These are phyloP conservation scores for Meriones psammophilus DNA, from an alignment of 2,797 vertebrate species.

Conservation along the genomic window DNA sequence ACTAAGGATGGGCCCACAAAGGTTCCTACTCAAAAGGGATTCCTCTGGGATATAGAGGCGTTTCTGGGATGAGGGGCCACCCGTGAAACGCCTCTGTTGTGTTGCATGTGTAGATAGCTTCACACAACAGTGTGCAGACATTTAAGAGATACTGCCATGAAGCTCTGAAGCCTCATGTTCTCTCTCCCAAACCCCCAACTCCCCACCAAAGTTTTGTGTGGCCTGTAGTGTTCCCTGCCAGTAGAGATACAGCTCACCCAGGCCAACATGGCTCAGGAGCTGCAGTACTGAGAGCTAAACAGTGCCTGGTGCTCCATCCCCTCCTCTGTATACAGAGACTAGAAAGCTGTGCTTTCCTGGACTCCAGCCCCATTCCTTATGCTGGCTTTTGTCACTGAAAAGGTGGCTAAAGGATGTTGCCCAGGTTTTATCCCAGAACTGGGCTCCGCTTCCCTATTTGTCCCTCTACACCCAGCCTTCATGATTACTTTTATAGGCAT, in stretches of 20 bases:
- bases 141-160: background rate
- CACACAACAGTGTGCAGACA: no score
- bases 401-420: background rate
- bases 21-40: background rate
- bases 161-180: background rate
- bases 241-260: background rate
- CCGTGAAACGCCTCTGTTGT: no score
- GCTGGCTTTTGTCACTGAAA: background rate
- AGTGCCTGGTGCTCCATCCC: accelerated
- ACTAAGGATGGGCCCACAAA: background rate
- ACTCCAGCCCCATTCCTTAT: background rate
- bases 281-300: background rate
- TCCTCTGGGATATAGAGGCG: background rate
- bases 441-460: accelerated
- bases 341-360: accelerated
- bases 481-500: background rate
- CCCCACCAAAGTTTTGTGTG: background rate
- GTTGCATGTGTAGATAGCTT: background rate
- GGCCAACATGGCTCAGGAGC: accelerated
- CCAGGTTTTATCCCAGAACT: background rate
- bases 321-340: background rate
- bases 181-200: background rate
- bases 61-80: background rate
- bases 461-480: accelerated
- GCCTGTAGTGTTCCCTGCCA: background rate